Evolutionary conservation across 2,888 invertebrate genomes (phyloP).

Genomic region (Portevinia maculata): DNA sequence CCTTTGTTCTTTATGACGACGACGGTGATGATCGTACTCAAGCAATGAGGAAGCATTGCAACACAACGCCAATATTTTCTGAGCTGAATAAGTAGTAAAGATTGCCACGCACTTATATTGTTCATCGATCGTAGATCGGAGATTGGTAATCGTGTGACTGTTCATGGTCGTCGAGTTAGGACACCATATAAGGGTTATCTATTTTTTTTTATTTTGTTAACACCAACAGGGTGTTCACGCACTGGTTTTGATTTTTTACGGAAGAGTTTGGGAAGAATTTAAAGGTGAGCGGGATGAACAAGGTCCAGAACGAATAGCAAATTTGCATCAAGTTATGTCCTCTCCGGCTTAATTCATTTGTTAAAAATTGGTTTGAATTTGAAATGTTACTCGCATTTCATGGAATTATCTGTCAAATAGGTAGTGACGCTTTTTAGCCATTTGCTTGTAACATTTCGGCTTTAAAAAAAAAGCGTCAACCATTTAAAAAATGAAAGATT

Average conservation of each 20-base stretch:
- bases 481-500: too few relatives aligned
- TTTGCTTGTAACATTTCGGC: too few relatives aligned
- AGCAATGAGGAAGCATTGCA: conserved; percentile 61
- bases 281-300: neutral
- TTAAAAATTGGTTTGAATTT: too few relatives aligned
- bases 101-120: conserved; percentile 42
- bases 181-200: conserved; percentile 44
- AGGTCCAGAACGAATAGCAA: too few relatives aligned
- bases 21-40: conserved; percentile 17
- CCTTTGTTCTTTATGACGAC: conserved; percentile 5
- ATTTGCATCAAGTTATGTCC: too few relatives aligned
- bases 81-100: neutral
- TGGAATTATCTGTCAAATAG: too few relatives aligned
- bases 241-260: conserved; percentile 13
- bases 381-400: too few relatives aligned
- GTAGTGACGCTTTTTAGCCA: too few relatives aligned
- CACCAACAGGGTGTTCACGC: conserved; percentile 37
- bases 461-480: too few relatives aligned
- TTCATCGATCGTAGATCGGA: conserved; percentile 56
- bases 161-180: conserved; percentile 54
- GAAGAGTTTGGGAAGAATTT: neutral
- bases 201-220: neutral
- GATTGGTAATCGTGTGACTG: conserved; percentile 49
- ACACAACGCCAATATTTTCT: conserved; percentile 24
- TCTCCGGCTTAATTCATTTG: too few relatives aligned